phyloP scores from a whole-genome alignment of 2,888 invertebrate genomes.

The Cordilura impudica region DNA sequence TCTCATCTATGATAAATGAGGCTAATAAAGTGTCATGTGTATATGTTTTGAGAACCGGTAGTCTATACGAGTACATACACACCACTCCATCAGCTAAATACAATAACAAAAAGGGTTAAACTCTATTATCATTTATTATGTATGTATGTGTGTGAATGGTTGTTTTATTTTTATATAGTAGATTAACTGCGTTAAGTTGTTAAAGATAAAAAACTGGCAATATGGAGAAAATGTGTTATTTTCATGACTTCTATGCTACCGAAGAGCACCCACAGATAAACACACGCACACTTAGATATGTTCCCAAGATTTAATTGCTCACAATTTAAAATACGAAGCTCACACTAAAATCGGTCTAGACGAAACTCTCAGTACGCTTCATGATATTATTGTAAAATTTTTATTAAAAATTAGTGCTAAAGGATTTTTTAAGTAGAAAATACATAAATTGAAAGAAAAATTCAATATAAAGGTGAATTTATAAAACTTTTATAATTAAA shows the following conservation, averaged over 20 bases:
- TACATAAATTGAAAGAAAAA: too few species aligned
- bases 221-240: slow-evolving; percentile 25
- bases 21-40: slow-evolving; percentile 60
- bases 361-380: too few species aligned
- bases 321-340: slow-evolving; percentile 14
- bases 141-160: neutral
- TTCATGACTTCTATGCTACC: slow-evolving; percentile 29
- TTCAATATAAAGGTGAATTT: too few species aligned
- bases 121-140: neutral
- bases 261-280: neutral
- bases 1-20: slow-evolving; percentile 60
- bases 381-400: too few species aligned
- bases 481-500: too few species aligned
- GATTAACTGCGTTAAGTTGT: slow-evolving; percentile 58
- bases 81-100: slow-evolving; percentile 34
- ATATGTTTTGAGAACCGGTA: slow-evolving; percentile 27
- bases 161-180: slow-evolving; percentile 40
- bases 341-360: too few species aligned
- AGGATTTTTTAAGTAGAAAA: too few species aligned
- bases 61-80: too few species aligned
- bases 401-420: too few species aligned
- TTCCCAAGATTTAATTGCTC: slow-evolving; percentile 24
- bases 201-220: slow-evolving; percentile 29
- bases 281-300: neutral
- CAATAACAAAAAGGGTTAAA: slow-evolving; percentile 35